Percentiles rank a stretch among this genome's conserved stretches.
These are phyloP conservation scores for Tridacna gigas DNA, from an alignment of 2,888 invertebrate species.

Conservation along the genomic window DNA sequence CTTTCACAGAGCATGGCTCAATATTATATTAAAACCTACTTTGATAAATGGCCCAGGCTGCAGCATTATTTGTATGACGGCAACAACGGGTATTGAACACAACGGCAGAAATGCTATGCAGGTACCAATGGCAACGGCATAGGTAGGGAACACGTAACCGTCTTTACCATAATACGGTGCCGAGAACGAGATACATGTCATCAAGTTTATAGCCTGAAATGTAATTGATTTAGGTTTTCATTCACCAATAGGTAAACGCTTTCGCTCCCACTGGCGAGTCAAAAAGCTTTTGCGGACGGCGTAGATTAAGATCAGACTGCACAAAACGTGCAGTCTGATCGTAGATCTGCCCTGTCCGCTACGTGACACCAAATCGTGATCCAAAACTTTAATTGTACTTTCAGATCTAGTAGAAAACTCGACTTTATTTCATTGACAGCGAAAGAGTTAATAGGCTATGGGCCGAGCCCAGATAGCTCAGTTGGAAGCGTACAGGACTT, in stretches of 20 bases:
- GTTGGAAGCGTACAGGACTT: too few relatives aligned
- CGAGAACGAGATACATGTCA: constrained; percentile 15
- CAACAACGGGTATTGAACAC: not conserved
- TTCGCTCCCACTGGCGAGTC: not conserved
- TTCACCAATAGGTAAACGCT: not conserved
- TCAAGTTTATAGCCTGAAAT: constrained; percentile 9
- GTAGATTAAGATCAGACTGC: not conserved
- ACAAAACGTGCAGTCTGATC: not conserved
- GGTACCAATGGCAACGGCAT: constrained; percentile 12
- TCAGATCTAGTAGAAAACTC: too few relatives aligned
- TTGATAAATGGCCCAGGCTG: not conserved
- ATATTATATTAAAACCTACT: not conserved
- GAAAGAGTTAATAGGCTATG: too few relatives aligned
- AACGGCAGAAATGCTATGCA: not conserved
- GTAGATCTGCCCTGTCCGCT: too few relatives aligned
- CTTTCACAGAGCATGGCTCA: too few relatives aligned
- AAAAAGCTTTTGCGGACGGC: not conserved
- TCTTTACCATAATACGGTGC: constrained; percentile 17
- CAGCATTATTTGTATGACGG: not conserved
- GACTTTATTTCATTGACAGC: too few relatives aligned
- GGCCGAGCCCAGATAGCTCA: too few relatives aligned
- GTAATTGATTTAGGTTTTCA: not conserved
- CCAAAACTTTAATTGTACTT: too few relatives aligned
- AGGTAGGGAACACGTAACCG: constrained; percentile 21
- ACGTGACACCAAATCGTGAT: too few relatives aligned